These are phyloP conservation scores for Aplysia californica DNA, from an alignment of 1,140 invertebrate species.

Conservation along the genomic window DNA sequence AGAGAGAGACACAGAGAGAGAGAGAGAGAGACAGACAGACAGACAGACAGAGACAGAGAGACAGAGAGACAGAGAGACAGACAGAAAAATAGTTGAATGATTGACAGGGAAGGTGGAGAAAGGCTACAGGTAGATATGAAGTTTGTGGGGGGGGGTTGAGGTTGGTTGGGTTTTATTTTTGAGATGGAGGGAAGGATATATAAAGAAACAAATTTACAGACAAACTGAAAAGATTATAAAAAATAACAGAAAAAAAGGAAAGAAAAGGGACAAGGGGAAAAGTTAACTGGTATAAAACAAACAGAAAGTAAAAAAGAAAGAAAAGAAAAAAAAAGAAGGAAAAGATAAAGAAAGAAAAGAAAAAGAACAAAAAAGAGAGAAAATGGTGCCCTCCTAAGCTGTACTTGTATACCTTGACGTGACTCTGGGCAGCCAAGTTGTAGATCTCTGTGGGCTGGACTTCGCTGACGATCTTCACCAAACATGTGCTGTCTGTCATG, in stretches of 20 bases:
- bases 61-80: background rate
- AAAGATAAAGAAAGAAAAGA: background rate
- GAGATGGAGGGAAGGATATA: background rate
- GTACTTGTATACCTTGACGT: constrained; percentile 89
- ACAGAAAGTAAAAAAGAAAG: background rate
- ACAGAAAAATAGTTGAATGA: background rate
- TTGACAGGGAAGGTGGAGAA: background rate
- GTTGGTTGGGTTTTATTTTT: no score
- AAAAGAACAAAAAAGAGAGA: background rate
- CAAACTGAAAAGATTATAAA: background rate
- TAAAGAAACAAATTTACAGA: background rate
- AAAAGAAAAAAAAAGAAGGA: background rate
- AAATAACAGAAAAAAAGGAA: background rate
- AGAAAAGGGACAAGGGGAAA: background rate
- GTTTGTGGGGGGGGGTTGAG: no score
- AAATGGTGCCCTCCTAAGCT: background rate
- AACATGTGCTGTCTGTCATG: constrained; percentile 96
- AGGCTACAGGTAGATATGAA: no score
- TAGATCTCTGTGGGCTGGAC: constrained; percentile 95
- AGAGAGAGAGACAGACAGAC: background rate
- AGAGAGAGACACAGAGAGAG: background rate
- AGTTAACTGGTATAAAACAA: background rate
- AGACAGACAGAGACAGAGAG: background rate
- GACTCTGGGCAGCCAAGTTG: constrained; percentile 99
- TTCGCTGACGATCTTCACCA: constrained; percentile 93